Base-by-base conservation (phyloP, 2,888 invertebrate species). In the Trichogramma evanescens region DNA sequence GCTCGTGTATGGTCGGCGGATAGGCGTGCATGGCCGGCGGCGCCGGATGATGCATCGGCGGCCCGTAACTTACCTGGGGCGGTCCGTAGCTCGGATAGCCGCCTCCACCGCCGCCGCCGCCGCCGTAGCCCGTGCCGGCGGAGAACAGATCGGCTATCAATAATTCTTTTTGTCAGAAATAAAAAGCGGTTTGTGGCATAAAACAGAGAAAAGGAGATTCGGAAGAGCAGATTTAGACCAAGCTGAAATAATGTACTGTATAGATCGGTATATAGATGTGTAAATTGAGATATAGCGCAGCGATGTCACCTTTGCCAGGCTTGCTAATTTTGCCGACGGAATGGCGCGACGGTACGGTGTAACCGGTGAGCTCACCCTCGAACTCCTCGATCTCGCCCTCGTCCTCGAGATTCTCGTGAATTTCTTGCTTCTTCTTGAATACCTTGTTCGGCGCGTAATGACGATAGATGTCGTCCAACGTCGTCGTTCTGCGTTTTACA, bases 401-500 rank as follows among this genome's bases (percentile, higher is more conserved):
- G 40, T 77, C 69, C 40, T 75, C 75, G 10, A 74, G 72, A 48
- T 77, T 73, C 1, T 75, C 75, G 26, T 77, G 71, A 38, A 66
- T 68, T n/a, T 74, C 75, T n/a, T 74, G 72, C 39, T 69, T 68
- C 61, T 73, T 73, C 3, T 60, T 70, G 5, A 69, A 64, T 9
- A 69, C 69, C 66, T 67, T 76, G 44, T 68, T 56, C 0, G 72
- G 71, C 49, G 83, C 82, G 68, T 86, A 85, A 69, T 87, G 86
- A 6, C 83, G 82, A 72, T 88, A 86, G 43, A 89, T 82, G 65
- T 88, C 88, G 66, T 89, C 87, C 10, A 89, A 74, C 0, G 87
- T 86, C 9, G 89, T 84, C 40, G 87, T 85, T 70, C 89, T 89
- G 70, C 26, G 26, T 26, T 26, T 26, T 26, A 26, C 26, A 26